Conservation (phyloP, 2,888 invertebrate genomes). For the Rhaphigaster nebulosa region DNA sequence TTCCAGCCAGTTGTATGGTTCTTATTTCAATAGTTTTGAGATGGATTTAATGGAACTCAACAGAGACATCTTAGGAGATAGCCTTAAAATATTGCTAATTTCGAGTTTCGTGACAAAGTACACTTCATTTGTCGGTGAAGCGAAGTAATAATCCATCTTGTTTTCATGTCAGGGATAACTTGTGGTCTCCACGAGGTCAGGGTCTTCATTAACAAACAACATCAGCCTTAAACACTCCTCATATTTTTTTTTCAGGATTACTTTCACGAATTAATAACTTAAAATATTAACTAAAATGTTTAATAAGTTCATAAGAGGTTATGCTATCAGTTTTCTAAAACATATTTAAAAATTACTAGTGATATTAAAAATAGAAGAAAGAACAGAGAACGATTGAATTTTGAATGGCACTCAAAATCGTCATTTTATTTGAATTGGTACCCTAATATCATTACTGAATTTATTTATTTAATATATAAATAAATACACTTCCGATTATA, state of each 20-base stretch:
- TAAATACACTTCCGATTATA: too few relatives aligned
- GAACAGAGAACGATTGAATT: too few relatives aligned
- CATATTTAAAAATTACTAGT: too few relatives aligned
- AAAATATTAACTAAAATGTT: background rate
- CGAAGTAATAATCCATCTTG: background rate
- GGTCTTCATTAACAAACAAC: background rate
- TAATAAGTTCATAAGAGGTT: too few relatives aligned
- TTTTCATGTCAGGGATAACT: constrained; percentile 48
- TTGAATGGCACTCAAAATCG: too few relatives aligned
- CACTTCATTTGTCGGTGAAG: background rate
- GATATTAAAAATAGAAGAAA: too few relatives aligned
- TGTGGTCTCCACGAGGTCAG: background rate
- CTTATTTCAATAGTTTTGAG: background rate
- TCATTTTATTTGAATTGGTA: too few relatives aligned
- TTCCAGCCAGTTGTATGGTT: background rate
- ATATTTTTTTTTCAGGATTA: background rate
- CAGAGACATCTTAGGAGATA: background rate
- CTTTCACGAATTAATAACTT: background rate
- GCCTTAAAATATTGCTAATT: background rate
- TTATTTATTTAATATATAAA: too few relatives aligned
- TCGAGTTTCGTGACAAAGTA: background rate
- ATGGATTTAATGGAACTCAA: background rate
- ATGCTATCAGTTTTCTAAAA: too few relatives aligned
- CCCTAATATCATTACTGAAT: too few relatives aligned
- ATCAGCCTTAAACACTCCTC: background rate